These are phyloP conservation scores for Lymantria monacha DNA, from an alignment of 2,888 invertebrate genomes.

Conservation along the genomic window DNA sequence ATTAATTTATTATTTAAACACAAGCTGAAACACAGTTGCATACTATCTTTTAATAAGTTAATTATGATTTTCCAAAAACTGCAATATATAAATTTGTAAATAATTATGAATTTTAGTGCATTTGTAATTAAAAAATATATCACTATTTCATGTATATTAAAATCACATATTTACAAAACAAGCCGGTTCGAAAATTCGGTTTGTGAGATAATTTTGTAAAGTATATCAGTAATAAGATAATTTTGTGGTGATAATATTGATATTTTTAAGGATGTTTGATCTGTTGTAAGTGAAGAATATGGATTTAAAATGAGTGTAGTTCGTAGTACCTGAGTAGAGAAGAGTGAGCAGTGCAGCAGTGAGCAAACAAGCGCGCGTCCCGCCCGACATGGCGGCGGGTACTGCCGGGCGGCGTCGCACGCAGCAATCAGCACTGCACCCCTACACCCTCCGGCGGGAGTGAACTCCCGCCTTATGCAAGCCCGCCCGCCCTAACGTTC, in stretches of 20 bases:
- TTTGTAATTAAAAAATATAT: background rate
- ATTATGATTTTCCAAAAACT: background rate
- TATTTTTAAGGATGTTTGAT: background rate
- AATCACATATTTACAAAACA: slow-evolving; percentile 19
- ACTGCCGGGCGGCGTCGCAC: slow-evolving; percentile 57
- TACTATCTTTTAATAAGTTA: background rate
- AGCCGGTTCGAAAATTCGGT: slow-evolving; percentile 5
- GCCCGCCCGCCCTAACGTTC: slow-evolving; percentile 16
- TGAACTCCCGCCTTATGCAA: slow-evolving; percentile 29
- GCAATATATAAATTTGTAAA: background rate
- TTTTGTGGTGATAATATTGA: background rate
- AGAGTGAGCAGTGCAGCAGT: slow-evolving; percentile 61
- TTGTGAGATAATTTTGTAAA: background rate
- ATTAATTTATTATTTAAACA: too few species aligned
- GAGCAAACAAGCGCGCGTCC: slow-evolving; percentile 65
- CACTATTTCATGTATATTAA: background rate
- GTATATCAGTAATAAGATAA: background rate
- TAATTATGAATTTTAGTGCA: background rate
- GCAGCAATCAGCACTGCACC: slow-evolving; percentile 34
- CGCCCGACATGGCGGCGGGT: slow-evolving; percentile 74
- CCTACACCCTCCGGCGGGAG: slow-evolving; percentile 26
- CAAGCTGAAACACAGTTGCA: background rate
- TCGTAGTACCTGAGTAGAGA: slow-evolving; percentile 69
- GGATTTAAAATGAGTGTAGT: slow-evolving; percentile 2
- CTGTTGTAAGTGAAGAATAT: background rate